Base-by-base conservation (phyloP, 1,140 invertebrate genomes). In the Geopemphigus sp. region DNA sequence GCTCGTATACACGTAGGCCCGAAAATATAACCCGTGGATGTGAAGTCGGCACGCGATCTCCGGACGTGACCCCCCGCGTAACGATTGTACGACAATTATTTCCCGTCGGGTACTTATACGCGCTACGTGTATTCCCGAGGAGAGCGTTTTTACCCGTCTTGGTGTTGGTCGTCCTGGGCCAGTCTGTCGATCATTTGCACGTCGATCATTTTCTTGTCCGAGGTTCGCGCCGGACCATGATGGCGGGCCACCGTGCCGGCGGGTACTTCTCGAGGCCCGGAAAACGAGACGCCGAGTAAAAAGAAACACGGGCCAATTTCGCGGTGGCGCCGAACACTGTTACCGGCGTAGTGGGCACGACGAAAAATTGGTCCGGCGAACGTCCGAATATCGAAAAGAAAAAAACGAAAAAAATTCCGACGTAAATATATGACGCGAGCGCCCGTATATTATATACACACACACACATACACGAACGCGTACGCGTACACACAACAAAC, bases 141-240 rank as follows among this genome's bases (percentile, higher is more conserved):
- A 12, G 47, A 50, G 5, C 4, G 47, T 12, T 10, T 15, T 78
- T 59, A 78, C 74, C 74, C 57, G 54, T 78, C 74, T 29, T 47
- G n/a, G n/a, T n/a, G n/a, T 47, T 78, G 50, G 74, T 47, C 74
- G 57, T 78, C 74, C 47, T 63, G 29, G 5, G 57, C 15, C 74
- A 63, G 56, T 11, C 61, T 39, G n/a, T 78, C 74, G 5, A 78
- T 57, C 74, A 78, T 63, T 50, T 78, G 74, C 74, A 78, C 45
- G 45, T 78, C 74, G 32, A 78, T 59, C 74, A 78, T 76, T 45
- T 45, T 32, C 1, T 24, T 22, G 10, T 39, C 66, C 39, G 45
- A 39, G 22, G n/a, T 47, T 1, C 45, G 39, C 22, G 39, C 22
- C 39, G 24, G 26, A 68, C 22, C 66, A 50, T 50, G 66, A 32